Conservation (phyloP, 2,113 vertebrate species). For the Mobula hypostoma region DNA sequence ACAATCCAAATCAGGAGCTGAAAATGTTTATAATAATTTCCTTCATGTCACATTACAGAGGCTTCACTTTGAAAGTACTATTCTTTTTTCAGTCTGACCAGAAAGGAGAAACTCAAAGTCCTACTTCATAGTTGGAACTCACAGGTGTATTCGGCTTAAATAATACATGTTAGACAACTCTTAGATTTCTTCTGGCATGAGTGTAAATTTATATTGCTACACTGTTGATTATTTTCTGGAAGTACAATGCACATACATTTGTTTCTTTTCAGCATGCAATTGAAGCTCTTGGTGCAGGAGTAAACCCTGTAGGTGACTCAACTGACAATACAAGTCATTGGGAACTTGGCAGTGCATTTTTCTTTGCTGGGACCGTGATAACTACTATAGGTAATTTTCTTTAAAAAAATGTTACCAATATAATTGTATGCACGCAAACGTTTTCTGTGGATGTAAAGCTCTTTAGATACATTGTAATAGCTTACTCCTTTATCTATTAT, state of each 20-base stretch:
- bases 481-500: background rate
- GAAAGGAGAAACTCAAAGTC: background rate
- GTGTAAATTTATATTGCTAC: background rate
- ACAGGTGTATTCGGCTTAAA: background rate
- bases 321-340: constrained; percentile 85
- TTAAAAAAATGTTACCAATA: constrained; percentile 8
- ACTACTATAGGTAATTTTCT: constrained; percentile 82
- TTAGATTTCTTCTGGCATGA: no score
- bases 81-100: background rate
- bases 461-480: background rate
- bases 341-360: constrained; percentile 95
- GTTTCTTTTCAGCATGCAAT: constrained; percentile 72
- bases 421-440: background rate
- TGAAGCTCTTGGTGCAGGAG: constrained; percentile 81
- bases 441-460: constrained; percentile 17
- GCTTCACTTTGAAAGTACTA: background rate
- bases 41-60: background rate
- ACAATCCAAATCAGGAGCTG: background rate
- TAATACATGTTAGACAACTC: background rate
- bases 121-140: background rate
- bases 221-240: background rate
- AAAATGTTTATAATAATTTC: background rate
- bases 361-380: constrained; percentile 97
- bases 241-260: constrained; percentile 33
- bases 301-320: constrained; percentile 82